These are phyloP conservation scores for Passer montanus DNA, from an alignment of 2,113 vertebrate species.

Conservation along the genomic window DNA sequence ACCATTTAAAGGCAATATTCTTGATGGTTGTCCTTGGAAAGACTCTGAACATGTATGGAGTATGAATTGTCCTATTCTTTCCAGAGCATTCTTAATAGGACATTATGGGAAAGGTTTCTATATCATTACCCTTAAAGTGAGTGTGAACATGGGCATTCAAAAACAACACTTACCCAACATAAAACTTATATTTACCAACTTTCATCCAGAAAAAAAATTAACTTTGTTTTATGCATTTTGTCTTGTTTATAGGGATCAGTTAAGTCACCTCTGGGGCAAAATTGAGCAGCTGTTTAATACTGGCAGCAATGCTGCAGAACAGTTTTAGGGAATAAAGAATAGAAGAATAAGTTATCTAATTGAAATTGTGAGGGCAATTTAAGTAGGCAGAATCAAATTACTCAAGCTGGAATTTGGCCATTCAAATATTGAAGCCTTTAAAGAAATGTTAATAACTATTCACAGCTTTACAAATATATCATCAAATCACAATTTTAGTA, in stretches of 20 bases:
- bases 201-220: neutral
- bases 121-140: neutral
- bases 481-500: slow-evolving; percentile 58
- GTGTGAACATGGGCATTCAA: neutral
- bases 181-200: neutral
- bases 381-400: slow-evolving; percentile 67
- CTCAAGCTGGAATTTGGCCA: slow-evolving; percentile 58
- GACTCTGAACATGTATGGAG: neutral
- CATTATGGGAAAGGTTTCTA: neutral
- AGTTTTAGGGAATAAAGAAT: slow-evolving; percentile 39
- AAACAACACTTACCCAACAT: neutral
- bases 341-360: slow-evolving; percentile 60
- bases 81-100: neutral
- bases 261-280: slow-evolving; percentile 40
- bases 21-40: neutral
- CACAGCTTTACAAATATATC: slow-evolving; percentile 55
- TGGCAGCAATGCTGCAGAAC: slow-evolving; percentile 32
- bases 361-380: slow-evolving; percentile 58
- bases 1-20: neutral
- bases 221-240: neutral
- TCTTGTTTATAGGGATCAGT: neutral
- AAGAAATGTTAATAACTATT: slow-evolving; percentile 64
- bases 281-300: slow-evolving; percentile 55
- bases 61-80: neutral
- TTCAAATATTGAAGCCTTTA: slow-evolving; percentile 58